Evolutionary conservation across 2,113 vertebrate genomes (phyloP), one percentile per base, ranked within the genome.

Genomic region (Melanerpes aurifrons): DNA sequence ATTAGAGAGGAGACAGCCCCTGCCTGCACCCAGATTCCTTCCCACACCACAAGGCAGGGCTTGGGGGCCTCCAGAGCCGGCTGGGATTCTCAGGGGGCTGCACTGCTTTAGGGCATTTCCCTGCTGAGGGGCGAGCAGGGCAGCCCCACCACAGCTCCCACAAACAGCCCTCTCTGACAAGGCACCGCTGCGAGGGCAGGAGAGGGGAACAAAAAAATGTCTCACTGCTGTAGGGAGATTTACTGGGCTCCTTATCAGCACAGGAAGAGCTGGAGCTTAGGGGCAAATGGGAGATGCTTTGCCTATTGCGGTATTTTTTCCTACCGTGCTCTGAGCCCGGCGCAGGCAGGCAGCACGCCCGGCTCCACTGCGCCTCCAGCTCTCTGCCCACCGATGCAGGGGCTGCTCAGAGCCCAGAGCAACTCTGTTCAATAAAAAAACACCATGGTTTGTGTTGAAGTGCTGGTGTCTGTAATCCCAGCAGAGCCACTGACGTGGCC

Each of bases 221-320:
- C 62, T 89, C 31, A 4, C 20, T 75, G 69, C 66, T 71, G 40
- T 12, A 70, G 54, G 67, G 79, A 89, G 88, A 91, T 92, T 95
- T 90, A 88, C 57, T 73, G 68, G 61, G 70, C 63, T 86, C 2
- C 43, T 96, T 95, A 94, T 96, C 94, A 96, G 94, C 89, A 91
- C 78, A 92, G 94, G 92, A 95, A 91, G 92, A 94, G 91, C 89
- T 5, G 19, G 91, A 82, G 95, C 94, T 94, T 71, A 94, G 92
- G 82, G 89, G 94, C 57, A 95, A 94, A 96, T 1, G 76, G 50
- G 87, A 92, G 92, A 93, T 94, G 87, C 89, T 94, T 96, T 87
- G 75, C 89, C 72, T 89, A 63, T 89, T 94, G 94, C 48, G 18
- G 69, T 92, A 62, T 92, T 92, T 96, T 96, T 94, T 95, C 95